Evolutionary conservation across 1,140 invertebrate genomes (phyloP).

Genomic region (Eriocheir sinensis): DNA sequence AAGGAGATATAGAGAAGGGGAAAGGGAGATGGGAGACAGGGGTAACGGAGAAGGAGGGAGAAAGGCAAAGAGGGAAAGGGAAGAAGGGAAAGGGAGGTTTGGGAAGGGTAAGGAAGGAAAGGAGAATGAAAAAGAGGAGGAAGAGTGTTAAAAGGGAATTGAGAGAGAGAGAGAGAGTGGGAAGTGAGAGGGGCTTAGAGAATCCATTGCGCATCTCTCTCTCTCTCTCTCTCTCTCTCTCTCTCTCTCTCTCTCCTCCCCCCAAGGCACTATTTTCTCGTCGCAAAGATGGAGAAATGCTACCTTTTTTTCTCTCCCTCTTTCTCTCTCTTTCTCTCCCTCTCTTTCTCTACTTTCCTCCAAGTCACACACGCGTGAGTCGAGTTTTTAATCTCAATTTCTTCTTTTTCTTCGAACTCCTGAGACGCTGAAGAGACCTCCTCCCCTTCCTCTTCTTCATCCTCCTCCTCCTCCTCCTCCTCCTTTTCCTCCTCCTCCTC

Average conservation of each 20-base stretch:
- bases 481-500: background rate
- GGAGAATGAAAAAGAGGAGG: background rate
- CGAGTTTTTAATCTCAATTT: background rate
- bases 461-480: conserved; percentile 32
- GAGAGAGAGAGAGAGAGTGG: conserved; percentile 41
- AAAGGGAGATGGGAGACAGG: background rate
- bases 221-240: background rate
- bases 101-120: conserved; percentile 5
- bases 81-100: background rate
- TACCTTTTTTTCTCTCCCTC: background rate
- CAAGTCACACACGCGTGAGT: background rate
- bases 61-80: background rate
- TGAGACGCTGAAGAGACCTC: background rate
- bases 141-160: background rate
- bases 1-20: background rate
- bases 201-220: background rate
- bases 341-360: background rate
- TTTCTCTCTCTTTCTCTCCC: background rate
- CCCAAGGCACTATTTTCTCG: background rate
- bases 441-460: background rate
- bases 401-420: background rate
- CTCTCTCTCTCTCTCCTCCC: conserved; percentile 36
- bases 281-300: background rate
- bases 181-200: background rate
- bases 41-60: background rate